Conservation (phyloP, 1,140 invertebrate species). For the Neodiprion pinetum region DNA sequence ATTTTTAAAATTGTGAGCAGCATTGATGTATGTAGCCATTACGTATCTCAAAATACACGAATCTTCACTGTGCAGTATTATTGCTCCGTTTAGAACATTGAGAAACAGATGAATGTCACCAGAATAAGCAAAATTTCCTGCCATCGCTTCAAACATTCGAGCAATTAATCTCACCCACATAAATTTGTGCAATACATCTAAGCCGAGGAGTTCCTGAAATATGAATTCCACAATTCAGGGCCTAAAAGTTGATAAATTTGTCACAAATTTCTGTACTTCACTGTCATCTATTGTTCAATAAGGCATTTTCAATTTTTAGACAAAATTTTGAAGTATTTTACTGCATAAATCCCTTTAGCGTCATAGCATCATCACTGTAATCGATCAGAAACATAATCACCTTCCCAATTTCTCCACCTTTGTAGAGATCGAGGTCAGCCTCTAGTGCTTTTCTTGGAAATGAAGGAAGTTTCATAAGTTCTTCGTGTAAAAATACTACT, state of each 20-base stretch:
- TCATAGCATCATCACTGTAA: not conserved
- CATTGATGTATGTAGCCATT: conserved; percentile 96
- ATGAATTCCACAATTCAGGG: too few species aligned
- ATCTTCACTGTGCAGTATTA: conserved; percentile 97
- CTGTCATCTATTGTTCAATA: too few species aligned
- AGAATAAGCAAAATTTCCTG: conserved; percentile 96
- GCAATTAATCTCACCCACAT: conserved; percentile 97
- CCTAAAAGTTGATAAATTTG: too few species aligned
- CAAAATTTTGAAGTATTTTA: conserved; percentile 12
- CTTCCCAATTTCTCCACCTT: conserved; percentile 88
- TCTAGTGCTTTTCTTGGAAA: conserved; percentile 98
- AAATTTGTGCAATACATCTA: conserved; percentile 98
- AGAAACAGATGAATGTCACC: conserved; percentile 97
- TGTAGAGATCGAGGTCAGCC: conserved; percentile 93
- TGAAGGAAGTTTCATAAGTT: conserved; percentile 97
- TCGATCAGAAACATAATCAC: conserved; percentile 53
- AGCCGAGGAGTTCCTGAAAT: conserved; percentile 82
- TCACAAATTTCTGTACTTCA: too few species aligned
- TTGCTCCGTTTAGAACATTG: conserved; percentile 95
- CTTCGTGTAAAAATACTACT: conserved; percentile 98
- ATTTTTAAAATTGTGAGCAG: conserved; percentile 98
- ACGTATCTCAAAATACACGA: conserved; percentile 94
- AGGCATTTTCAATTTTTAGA: too few species aligned
- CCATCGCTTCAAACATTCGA: conserved; percentile 98
- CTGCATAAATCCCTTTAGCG: not conserved